Percentiles rank a stretch among this genome's conserved stretches.
Conservation (phyloP, 1,140 invertebrate species). For the Tetragnatha versicolor region DNA sequence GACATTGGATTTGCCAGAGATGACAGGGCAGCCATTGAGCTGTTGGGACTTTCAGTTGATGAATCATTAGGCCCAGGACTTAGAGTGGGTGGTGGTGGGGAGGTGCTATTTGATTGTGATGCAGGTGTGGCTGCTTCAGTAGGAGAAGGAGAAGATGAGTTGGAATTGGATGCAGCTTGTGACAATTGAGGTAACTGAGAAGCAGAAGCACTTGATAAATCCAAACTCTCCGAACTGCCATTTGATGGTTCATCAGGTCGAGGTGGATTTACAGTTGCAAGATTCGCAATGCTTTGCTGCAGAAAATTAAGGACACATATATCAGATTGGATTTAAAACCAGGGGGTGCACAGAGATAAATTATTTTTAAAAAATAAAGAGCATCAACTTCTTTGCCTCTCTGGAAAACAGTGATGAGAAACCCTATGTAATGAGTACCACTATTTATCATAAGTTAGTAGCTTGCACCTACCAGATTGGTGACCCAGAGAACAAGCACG, state of each 20-base stretch:
- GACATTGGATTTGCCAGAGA: conserved; percentile 46
- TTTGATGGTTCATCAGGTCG: conserved; percentile 34
- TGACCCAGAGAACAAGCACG: too few relatives aligned
- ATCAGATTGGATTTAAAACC: too few relatives aligned
- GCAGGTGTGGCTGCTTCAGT: conserved; percentile 25
- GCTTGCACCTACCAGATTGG: too few relatives aligned
- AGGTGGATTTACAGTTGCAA: conserved; percentile 2
- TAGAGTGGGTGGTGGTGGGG: conserved; percentile 33
- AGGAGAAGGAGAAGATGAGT: conserved; percentile 38
- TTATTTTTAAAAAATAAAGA: too few relatives aligned
- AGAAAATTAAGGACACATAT: conserved; percentile 8
- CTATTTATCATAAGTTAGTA: too few relatives aligned
- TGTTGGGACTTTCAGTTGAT: conserved; percentile 15
- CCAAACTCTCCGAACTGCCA: conserved; percentile 48
- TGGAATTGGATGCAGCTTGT: conserved; percentile 36
- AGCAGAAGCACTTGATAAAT: conserved; percentile 16
- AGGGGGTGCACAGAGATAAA: too few relatives aligned
- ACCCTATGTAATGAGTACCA: too few relatives aligned
- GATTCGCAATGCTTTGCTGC: conserved; percentile 41
- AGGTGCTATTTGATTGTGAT: conserved; percentile 35
- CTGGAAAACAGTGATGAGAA: too few relatives aligned
- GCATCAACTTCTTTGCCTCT: too few relatives aligned
- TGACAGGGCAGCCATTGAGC: conserved; percentile 33
- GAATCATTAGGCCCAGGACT: conserved; percentile 30
- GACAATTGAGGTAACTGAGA: conserved; percentile 44